These are phyloP conservation scores for Tragelaphus imberbis DNA, from an alignment of 2,113 vertebrate genomes.

Conservation along the genomic window DNA sequence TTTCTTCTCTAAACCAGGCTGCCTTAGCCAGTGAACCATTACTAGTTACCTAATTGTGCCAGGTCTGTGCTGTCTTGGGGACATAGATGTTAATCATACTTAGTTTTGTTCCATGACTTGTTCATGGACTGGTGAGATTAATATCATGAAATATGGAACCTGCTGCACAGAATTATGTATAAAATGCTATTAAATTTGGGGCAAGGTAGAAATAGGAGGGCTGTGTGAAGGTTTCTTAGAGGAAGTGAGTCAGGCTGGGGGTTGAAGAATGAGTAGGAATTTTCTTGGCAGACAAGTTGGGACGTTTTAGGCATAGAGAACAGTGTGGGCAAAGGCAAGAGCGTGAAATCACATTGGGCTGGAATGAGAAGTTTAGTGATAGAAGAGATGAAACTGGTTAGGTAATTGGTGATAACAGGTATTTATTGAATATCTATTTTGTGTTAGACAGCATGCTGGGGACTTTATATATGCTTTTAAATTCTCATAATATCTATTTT, in stretches of 20 bases:
- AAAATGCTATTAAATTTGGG: neutral
- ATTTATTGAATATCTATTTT: neutral
- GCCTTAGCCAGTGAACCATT: neutral
- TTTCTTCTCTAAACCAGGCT: neutral
- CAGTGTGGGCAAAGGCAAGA: neutral
- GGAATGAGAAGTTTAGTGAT: neutral
- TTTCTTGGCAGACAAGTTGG: constrained; percentile 19
- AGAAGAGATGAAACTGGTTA: neutral
- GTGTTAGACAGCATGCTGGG: neutral
- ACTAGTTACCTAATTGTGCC: neutral
- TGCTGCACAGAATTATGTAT: neutral
- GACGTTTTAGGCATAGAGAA: constrained; percentile 20
- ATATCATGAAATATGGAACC: constrained; percentile 3
- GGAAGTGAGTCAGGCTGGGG: constrained; percentile 15
- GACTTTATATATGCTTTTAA: neutral
- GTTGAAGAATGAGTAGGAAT: constrained; percentile 22
- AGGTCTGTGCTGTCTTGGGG: neutral
- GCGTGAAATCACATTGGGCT: neutral
- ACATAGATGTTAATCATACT: neutral
- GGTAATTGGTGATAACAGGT: neutral
- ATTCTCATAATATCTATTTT: constrained; percentile 11
- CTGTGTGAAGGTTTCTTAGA: neutral
- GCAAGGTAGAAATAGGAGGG: neutral
- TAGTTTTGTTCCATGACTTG: neutral
- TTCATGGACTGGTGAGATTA: neutral